These are phyloP conservation scores for Colius striatus DNA, from an alignment of 2,113 vertebrate genomes.

Conservation along the genomic window DNA sequence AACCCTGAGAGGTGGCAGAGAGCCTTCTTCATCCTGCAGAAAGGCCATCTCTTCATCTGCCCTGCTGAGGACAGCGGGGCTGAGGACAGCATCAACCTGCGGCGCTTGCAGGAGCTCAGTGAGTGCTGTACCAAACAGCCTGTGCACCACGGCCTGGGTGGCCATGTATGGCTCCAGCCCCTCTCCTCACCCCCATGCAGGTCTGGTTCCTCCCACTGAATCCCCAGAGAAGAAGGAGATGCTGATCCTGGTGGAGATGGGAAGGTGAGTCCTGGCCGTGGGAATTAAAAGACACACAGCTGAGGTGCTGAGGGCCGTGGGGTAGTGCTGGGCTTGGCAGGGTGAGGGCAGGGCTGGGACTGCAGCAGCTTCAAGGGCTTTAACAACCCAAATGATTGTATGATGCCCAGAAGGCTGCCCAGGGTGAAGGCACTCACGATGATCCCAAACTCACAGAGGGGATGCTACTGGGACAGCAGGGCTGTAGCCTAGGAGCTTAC, in stretches of 20 bases:
- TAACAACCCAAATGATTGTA: no score
- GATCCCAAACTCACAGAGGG: rapidly evolving
- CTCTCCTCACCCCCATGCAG: slow-evolving; percentile 57
- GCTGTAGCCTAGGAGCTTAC: not conserved
- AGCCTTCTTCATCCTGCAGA: slow-evolving; percentile 93
- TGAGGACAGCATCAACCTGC: slow-evolving; percentile 95
- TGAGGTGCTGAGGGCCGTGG: no score
- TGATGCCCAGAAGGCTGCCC: not conserved
- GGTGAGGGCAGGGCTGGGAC: no score
- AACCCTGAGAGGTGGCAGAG: slow-evolving; percentile 91
- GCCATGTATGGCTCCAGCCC: rapidly evolving
- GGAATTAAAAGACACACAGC: no score
- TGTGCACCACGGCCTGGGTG: rapidly evolving
- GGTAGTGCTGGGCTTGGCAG: no score
- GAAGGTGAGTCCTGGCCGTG: slow-evolving; percentile 77
- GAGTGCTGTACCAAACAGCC: slow-evolving; percentile 12
- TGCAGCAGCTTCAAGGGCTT: no score
- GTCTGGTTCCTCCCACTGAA: slow-evolving; percentile 80
- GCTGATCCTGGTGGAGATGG: slow-evolving; percentile 93
- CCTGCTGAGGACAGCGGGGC: slow-evolving; percentile 80
- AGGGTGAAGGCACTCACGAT: rapidly evolving
- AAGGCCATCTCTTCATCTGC: slow-evolving; percentile 94
- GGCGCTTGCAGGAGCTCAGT: slow-evolving; percentile 96
- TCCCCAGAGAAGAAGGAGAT: slow-evolving; percentile 92
- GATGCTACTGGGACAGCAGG: not conserved